Evolutionary conservation across 2,797 vertebrate species (phyloP), one percentile per base, ranked within the genome.

Genomic region (Gila robusta): DNA sequence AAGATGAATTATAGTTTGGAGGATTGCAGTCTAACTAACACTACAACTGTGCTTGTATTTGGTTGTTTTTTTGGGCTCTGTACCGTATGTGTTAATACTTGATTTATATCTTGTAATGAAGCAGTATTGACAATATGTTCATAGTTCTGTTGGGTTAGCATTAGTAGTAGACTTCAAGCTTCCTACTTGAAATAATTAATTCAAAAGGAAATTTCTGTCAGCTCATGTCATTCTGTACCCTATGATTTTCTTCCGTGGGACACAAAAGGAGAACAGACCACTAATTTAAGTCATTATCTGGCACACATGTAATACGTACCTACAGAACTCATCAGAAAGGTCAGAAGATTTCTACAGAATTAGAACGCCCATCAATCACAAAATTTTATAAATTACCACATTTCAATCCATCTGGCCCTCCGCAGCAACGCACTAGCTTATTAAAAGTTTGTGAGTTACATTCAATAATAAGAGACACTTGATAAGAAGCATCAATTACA

Each of bases 1-100:
- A 54, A 9, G 32, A 86, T 52, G 32, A 81, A 76, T 32, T 47
- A 73, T 79, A 28, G 69, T 54, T 66, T 82, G 69, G 82, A 69
- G 84, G 11, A 49, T 59, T 41, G 80, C 9, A 41, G 32, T 41
- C 62, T 14, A 28, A 21, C 82, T 8, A 28, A 21, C 72, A 62
- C 64, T 70, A 6, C 16, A 23, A 32, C 35, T 26, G 52, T 17
- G 37, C 4, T 37, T 32, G 39, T 21, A 47, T 67, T 28, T 39
- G 23, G 16, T 41, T 54, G 32, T 32, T 32, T 66, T 66, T 37
- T 54, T n/a, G 37, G 52, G 28, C 41, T 37, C 9, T 10, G 35
- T 28, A 72, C 17, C 28, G 7, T 32, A 35, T 54, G 41, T 2
- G 23, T n/a, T 39, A 66, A 39, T 21, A 26, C 62, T 26, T 35